phyloP scores from a whole-genome alignment of 2,888 invertebrate species.

The Cyclophora albipunctata region DNA sequence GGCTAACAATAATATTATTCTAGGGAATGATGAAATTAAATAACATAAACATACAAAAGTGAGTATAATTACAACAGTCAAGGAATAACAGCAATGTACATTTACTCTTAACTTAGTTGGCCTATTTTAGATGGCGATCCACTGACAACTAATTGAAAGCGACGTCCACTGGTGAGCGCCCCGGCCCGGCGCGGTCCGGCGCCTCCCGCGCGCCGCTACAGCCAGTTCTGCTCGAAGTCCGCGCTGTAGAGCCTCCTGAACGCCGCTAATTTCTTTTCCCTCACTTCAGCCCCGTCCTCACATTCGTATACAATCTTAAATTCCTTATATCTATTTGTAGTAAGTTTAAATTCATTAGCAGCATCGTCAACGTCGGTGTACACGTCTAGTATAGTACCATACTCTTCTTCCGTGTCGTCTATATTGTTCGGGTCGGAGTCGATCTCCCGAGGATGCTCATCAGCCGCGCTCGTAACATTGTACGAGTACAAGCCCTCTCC shows the following conservation, averaged over 20 bases:
- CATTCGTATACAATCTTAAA: slow-evolving; percentile 17
- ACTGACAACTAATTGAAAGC: too few species aligned
- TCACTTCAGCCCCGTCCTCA: slow-evolving; percentile 29
- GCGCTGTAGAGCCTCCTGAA: slow-evolving; percentile 28
- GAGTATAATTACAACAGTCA: too few species aligned
- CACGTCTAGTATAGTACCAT: too few species aligned
- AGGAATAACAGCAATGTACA: too few species aligned
- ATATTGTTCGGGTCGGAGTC: slow-evolving; percentile 1
- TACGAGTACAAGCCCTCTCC: not conserved
- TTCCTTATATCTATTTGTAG: slow-evolving; percentile 14
- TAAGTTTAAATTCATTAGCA: slow-evolving; percentile 10
- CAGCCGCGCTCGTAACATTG: not conserved
- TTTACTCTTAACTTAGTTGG: too few species aligned
- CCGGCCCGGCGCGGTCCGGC: too few species aligned
- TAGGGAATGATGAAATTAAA: too few species aligned
- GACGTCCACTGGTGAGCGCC: too few species aligned
- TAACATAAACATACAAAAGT: too few species aligned
- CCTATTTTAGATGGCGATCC: too few species aligned
- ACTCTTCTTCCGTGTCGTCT: not conserved
- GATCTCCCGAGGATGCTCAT: not conserved
- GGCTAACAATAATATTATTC: too few species aligned
- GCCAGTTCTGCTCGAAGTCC: slow-evolving; percentile 27
- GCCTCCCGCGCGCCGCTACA: slow-evolving; percentile 4
- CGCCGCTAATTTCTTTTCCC: slow-evolving; percentile 32
- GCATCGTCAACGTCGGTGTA: not conserved